Base-by-base conservation (phyloP, 2,113 vertebrate species). In the Oxygymnocypris stewartii region DNA sequence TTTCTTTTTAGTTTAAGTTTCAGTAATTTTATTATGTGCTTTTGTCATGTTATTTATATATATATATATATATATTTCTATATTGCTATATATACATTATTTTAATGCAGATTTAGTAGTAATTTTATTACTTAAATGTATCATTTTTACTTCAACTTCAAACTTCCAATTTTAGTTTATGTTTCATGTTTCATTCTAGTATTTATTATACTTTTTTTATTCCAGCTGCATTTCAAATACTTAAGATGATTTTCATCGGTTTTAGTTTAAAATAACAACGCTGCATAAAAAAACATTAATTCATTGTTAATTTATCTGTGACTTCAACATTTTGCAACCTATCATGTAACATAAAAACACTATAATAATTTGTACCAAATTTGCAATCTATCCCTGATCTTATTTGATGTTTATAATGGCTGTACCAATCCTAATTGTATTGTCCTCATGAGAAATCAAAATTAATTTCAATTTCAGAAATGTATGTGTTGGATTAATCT, bases 401-500 rank as follows among this genome's bases (percentile, higher is more conserved):
- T 71, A 1, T 71, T 71, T 40, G 0, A 54, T 23, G 28, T 37
- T 31, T 37, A 16, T 35, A 75, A 37, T 23, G 16, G 54, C 28
- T 57, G 49, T 20, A 74, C 5, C 40, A 74, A 37, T 20, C 31
- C 31, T 20, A 9, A 71, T 71, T 71, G 10, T 71, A 71, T 11
- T 71, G 67, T 7, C 71, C 40, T 75, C 40, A 14, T 25, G 2
- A 44, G 2, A n/a, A 75, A 63, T 63, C 3, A 44, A 75, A 14
- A 23, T 75, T 75, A 37, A 37, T 71, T 71, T 71, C 2, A 49
- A 77, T 31, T 31, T 2, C 47, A 49, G 7, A 49, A 9, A 51
- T 49, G 44, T 20, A 25, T 67, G 28, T 67, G 11, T 49, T 80
- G 28, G 12, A 75, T 84, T 79, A 44, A 74, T 84, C 7, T 54